These are phyloP conservation scores for Chrysolina americana DNA, from an alignment of 2,888 invertebrate genomes.

Conservation along the genomic window DNA sequence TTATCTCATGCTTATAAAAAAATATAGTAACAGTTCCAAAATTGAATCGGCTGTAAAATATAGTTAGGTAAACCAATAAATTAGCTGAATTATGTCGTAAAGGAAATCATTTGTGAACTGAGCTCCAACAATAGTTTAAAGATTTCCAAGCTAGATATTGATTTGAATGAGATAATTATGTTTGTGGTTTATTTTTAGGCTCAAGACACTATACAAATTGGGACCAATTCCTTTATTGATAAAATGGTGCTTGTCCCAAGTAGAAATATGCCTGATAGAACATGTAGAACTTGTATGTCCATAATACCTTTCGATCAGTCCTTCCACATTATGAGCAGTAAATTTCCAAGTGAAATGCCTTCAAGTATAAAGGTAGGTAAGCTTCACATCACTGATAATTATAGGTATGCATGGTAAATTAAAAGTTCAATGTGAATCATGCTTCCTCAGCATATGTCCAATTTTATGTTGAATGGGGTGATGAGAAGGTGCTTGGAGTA, in stretches of 20 bases:
- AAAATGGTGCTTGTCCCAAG: neutral
- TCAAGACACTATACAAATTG: slow-evolving; percentile 12
- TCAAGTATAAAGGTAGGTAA: slow-evolving; percentile 28
- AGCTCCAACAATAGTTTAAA: neutral
- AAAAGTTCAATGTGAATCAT: no score
- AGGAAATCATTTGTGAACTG: no score
- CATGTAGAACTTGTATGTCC: slow-evolving; percentile 27
- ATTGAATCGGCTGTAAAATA: no score
- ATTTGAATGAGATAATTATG: neutral
- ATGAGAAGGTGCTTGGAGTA: no score
- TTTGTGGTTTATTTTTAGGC: neutral
- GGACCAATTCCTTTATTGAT: neutral
- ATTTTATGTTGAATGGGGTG: neutral
- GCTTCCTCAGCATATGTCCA: no score
- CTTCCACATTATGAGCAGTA: slow-evolving; percentile 25
- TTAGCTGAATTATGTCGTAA: no score
- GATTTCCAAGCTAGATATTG: neutral
- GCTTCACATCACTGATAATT: neutral
- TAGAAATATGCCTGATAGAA: slow-evolving; percentile 30
- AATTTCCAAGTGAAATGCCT: slow-evolving; percentile 27
- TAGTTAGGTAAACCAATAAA: no score
- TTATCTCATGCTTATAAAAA: neutral
- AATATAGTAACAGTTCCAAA: neutral
- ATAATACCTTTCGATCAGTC: slow-evolving; percentile 19
- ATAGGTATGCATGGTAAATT: neutral